Evolutionary conservation across 2,113 vertebrate genomes (phyloP).

Genomic region (Eira barbara): DNA sequence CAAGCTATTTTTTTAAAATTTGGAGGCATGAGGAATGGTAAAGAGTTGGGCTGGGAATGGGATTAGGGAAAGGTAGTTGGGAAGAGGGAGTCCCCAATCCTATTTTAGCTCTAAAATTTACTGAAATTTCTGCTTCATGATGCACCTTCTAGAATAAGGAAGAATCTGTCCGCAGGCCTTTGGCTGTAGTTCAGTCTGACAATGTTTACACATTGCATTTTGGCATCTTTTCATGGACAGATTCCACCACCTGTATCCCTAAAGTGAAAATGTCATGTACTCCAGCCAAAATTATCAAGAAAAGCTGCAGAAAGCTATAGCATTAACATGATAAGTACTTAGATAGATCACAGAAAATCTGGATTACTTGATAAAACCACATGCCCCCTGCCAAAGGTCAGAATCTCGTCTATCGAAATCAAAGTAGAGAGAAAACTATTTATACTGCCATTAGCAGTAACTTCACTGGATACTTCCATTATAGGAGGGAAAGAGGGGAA

Average conservation of each 20-base stretch:
- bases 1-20: background rate
- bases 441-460: background rate
- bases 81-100: background rate
- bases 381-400: background rate
- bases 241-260: background rate
- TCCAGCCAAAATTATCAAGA: background rate
- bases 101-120: background rate
- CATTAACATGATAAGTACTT: background rate
- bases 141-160: background rate
- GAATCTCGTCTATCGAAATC: background rate
- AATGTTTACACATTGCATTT: background rate
- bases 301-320: background rate
- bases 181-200: background rate
- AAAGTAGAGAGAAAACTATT: background rate
- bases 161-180: background rate
- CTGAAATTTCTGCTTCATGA: background rate
- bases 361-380: background rate
- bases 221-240: background rate
- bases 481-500: too few relatives aligned
- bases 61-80: background rate
- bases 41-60: background rate
- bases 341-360: background rate
- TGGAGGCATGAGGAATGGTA: background rate
- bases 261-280: background rate
- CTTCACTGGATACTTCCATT: background rate